Evolutionary conservation across 2,888 invertebrate species (phyloP).

Genomic region (Parasteatoda lunata): DNA sequence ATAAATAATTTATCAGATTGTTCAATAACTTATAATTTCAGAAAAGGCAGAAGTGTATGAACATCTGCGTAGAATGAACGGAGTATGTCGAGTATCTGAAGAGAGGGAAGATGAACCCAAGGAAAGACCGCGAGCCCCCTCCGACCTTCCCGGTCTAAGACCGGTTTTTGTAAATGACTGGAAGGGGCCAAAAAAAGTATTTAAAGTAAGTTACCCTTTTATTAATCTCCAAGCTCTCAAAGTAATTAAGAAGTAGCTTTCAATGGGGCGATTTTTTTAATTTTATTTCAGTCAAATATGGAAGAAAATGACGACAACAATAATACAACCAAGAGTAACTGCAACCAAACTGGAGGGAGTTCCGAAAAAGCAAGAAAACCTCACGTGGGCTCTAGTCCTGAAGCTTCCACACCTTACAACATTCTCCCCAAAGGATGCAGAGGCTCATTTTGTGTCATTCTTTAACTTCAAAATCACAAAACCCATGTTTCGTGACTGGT

Average conservation of each 20-base stretch:
- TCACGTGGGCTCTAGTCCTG: constrained; percentile 55
- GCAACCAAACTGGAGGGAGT: neutral
- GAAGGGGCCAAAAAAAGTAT: constrained; percentile 46
- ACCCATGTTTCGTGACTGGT: neutral
- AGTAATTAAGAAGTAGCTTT: no score
- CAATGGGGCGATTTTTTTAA: neutral
- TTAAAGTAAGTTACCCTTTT: neutral
- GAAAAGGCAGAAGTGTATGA: constrained; percentile 54
- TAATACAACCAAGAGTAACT: constrained; percentile 35
- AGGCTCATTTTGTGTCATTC: constrained; percentile 59
- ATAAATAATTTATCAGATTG: no score
- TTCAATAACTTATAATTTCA: neutral
- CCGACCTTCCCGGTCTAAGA: constrained; percentile 52
- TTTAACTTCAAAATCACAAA: constrained; percentile 26
- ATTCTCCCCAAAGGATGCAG: constrained; percentile 60
- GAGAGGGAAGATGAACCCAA: constrained; percentile 31
- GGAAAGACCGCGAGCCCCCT: constrained; percentile 50
- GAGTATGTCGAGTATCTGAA: constrained; percentile 31
- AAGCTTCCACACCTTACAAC: constrained; percentile 55
- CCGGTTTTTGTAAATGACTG: constrained; percentile 63
- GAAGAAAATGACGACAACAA: constrained; percentile 60
- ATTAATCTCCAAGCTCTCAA: no score
- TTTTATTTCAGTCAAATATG: constrained; percentile 27
- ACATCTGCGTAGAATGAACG: constrained; percentile 32
- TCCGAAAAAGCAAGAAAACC: constrained; percentile 12